A percentile compares a stretch with the other conserved stretches of the same genome.
Evolutionary conservation across 2,113 vertebrate species (phyloP).

Genomic region (Ammodytes dubius): DNA sequence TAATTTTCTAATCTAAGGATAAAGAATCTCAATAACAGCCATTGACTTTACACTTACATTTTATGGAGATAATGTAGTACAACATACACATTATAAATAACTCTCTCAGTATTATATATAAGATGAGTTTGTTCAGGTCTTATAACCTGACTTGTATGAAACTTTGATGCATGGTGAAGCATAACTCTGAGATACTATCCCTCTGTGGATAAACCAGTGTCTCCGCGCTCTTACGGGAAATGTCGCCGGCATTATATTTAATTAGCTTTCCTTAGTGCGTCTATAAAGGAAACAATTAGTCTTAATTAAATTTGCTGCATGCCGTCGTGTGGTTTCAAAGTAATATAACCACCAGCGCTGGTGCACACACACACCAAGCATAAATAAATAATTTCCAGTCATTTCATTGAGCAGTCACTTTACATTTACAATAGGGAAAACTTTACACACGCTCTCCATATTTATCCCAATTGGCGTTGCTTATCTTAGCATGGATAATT

Average conservation of each 20-base stretch:
- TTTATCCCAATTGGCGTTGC: conserved; percentile 54
- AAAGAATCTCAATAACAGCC: not conserved
- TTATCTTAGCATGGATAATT: conserved; percentile 63
- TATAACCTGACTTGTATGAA: conserved; percentile 22
- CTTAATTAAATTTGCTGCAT: conserved; percentile 80
- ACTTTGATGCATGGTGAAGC: conserved; percentile 70
- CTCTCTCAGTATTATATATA: not conserved
- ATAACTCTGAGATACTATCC: conserved; percentile 51
- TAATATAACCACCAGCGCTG: conserved; percentile 67
- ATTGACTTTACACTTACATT: not conserved
- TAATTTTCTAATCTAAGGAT: not conserved
- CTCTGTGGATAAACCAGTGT: conserved; percentile 62
- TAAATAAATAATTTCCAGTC: conserved; percentile 73
- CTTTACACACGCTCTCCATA: conserved; percentile 39
- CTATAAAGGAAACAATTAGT: conserved; percentile 84
- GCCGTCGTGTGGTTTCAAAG: conserved; percentile 67
- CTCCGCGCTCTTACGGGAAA: conserved; percentile 74
- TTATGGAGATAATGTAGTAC: not conserved
- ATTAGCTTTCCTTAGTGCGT: conserved; percentile 76
- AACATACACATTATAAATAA: not conserved
- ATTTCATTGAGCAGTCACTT: conserved; percentile 61
- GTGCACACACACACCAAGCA: conserved; percentile 55
- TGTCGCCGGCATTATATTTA: conserved; percentile 76
- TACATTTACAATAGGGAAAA: conserved; percentile 61
- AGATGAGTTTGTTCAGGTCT: conserved; percentile 33